phyloP scores from a whole-genome alignment of 1,140 invertebrate species.

The Diuraphis noxia region DNA sequence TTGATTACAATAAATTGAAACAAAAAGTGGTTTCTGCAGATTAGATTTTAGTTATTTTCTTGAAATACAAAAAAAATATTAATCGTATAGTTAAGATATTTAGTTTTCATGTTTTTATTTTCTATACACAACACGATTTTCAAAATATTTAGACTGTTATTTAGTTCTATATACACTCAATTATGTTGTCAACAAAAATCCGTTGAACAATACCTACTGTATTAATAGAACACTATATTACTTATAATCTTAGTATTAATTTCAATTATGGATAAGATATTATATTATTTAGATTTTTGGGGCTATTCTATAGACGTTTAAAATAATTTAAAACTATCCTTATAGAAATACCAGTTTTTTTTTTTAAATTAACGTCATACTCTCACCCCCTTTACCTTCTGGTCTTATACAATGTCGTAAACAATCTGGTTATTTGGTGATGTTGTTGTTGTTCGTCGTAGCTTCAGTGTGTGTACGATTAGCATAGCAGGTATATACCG shows the following conservation, averaged over 20 bases:
- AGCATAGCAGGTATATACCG: not conserved
- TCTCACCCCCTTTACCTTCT: not conserved
- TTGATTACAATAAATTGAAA: too few species aligned
- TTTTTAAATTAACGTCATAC: not conserved
- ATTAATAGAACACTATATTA: not conserved
- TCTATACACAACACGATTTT: too few species aligned
- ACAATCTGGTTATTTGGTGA: not conserved
- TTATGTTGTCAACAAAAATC: not conserved
- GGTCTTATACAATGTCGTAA: not conserved
- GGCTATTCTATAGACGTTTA: too few species aligned
- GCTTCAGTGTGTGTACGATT: not conserved
- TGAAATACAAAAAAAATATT: not conserved
- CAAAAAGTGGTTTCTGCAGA: not conserved
- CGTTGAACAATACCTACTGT: not conserved
- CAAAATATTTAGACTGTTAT: too few species aligned
- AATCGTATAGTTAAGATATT: not conserved
- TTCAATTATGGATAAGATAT: too few species aligned
- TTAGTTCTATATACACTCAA: too few species aligned
- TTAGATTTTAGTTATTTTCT: not conserved
- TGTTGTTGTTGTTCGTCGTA: not conserved
- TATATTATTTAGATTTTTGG: too few species aligned
- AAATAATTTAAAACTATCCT: too few species aligned
- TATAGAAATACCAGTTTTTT: too few species aligned
- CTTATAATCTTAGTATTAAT: too few species aligned
- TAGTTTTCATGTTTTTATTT: too few species aligned